Evolutionary conservation across 2,888 invertebrate species (phyloP).

Genomic region (Thera britannica): DNA sequence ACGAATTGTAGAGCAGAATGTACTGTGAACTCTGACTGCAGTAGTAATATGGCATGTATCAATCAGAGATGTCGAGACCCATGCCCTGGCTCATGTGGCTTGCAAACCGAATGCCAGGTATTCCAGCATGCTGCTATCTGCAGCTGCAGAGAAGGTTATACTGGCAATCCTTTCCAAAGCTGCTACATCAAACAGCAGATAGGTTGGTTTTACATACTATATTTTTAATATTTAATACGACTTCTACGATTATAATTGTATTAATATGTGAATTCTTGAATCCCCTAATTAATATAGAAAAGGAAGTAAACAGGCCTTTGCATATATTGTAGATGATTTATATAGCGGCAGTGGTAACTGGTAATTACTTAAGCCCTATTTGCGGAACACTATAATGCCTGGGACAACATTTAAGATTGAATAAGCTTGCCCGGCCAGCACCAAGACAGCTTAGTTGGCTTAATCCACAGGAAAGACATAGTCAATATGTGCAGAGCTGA

Average conservation of each 20-base stretch:
- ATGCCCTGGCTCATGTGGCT: constrained; percentile 91
- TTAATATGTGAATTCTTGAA: not conserved
- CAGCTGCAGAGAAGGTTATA: constrained; percentile 89
- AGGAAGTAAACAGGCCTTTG: no score
- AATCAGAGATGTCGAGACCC: constrained; percentile 92
- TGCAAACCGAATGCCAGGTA: constrained; percentile 89
- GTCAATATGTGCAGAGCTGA: no score
- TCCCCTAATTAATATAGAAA: not conserved
- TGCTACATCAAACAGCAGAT: constrained; percentile 79
- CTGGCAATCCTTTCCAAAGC: constrained; percentile 90
- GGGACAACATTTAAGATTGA: no score
- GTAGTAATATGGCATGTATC: constrained; percentile 90
- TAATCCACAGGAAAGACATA: no score
- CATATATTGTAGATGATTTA: no score
- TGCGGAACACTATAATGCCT: no score
- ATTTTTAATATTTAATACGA: not conserved
- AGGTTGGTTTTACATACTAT: constrained; percentile 51
- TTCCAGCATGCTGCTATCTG: constrained; percentile 92
- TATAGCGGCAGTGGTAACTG: no score
- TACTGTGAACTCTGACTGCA: constrained; percentile 89
- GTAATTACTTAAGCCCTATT: no score
- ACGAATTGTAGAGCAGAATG: constrained; percentile 91
- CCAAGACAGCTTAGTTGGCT: no score
- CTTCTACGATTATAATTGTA: not conserved
- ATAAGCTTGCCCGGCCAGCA: no score